Evolutionary conservation across 2,113 vertebrate genomes (phyloP), one percentile per base, ranked within the genome.

Genomic region (Tricholaema leucomelas): DNA sequence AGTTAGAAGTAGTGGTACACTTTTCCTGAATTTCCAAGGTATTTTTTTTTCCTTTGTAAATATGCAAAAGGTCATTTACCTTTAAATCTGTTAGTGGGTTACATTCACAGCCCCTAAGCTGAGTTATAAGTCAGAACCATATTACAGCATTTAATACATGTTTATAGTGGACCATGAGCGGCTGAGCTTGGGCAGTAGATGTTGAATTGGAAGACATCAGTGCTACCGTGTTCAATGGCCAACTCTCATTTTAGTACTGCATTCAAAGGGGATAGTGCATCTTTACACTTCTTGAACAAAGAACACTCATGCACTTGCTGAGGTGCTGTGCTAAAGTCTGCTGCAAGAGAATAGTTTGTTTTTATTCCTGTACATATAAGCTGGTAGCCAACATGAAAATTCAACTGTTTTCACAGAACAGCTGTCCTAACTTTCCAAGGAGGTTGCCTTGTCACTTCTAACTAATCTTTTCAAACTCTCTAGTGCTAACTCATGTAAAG

Each of bases 41-140:
- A 20, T 4, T 44, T 82, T 91, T 73, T 65, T 82, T 91, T 73
- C 63, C 56, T 79, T 75, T 65, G 9, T 87, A 56, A 87, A 36
- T 79, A 76, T 2, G 18, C 13, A 14, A 71, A 60, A 71, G n/a
- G 13, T 66, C 4, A 18, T 55, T 92, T 91, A 44, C 50, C 13
- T 46, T 84, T 15, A 80, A 40, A 64, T 71, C 23, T 63, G 15
- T 94, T 94, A 93, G 89, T 82, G 42, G 24, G 33, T 92, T 92
- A 87, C 61, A 55, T 56, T 92, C 28, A 52, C 35, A 80, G 33
- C 36, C 79, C 44, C 33, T 58, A 46, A 66, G 48, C 42, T 80
- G 75, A 59, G 18, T 90, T 92, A 74, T 79, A 60, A 76, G 25
- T 61, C 38, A 75, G 65, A 75, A 48, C 71, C 19, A 9, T 48